Conservation (phyloP, 1,140 invertebrate genomes). For the Drosophila pallidifrons region DNA sequence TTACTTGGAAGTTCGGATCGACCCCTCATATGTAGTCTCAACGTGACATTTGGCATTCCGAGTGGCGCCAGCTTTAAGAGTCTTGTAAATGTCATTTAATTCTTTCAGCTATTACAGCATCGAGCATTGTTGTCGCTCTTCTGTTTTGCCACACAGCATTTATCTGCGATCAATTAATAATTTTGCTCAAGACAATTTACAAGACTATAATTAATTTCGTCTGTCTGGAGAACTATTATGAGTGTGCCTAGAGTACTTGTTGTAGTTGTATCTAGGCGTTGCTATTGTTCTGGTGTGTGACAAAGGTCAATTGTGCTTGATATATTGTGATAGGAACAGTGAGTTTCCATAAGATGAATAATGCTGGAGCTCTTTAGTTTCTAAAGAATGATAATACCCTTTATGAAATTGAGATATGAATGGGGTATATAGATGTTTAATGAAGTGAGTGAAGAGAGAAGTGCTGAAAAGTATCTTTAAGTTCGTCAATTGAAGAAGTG, state of each 20-base stretch:
- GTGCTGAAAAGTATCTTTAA: conserved; percentile 2
- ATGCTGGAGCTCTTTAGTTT: conserved; percentile 5
- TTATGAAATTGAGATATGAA: neutral
- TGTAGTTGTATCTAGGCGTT: conserved; percentile 26
- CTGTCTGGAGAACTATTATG: conserved; percentile 19
- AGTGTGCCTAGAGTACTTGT: conserved; percentile 1
- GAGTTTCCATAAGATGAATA: conserved; percentile 11
- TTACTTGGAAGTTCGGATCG: neutral
- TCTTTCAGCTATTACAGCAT: conserved; percentile 28
- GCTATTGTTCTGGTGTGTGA: conserved; percentile 37
- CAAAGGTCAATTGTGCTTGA: conserved; percentile 70
- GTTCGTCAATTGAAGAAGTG: neutral
- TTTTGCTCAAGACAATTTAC: conserved; percentile 72
- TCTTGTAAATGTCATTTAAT: conserved; percentile 41
- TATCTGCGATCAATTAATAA: conserved; percentile 65
- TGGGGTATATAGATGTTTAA: neutral
- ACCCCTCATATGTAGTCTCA: neutral
- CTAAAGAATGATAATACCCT: conserved; percentile 27
- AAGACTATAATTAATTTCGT: conserved; percentile 71
- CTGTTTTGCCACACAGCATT: conserved; percentile 35
- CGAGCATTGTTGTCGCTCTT: conserved; percentile 19
- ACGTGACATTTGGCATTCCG: conserved; percentile 17
- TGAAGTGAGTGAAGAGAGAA: too few species aligned
- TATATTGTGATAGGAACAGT: conserved; percentile 29
- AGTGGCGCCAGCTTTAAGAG: conserved; percentile 35